Conservation (phyloP, 2,888 invertebrate genomes). For the Arenicola marina region DNA sequence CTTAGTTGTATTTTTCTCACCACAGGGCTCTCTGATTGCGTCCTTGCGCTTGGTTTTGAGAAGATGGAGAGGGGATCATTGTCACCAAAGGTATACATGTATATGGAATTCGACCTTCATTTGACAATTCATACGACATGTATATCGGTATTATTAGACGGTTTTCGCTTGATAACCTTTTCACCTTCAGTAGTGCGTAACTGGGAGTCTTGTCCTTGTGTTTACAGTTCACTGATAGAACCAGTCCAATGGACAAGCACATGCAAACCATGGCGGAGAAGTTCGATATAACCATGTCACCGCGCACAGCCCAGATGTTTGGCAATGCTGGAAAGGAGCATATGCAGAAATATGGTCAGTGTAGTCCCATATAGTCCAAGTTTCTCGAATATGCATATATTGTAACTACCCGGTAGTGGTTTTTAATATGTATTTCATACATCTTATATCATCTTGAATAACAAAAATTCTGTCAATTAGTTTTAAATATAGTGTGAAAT, state of each 20-base stretch:
- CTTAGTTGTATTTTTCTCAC: too few relatives aligned
- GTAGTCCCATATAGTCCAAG: too few relatives aligned
- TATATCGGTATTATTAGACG: background rate
- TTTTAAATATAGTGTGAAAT: too few relatives aligned
- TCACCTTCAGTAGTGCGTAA: too few relatives aligned
- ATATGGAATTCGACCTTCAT: background rate
- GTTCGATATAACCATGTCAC: constrained; percentile 80
- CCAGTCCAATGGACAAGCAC: constrained; percentile 75
- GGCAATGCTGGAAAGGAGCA: constrained; percentile 96
- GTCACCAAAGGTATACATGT: constrained; percentile 68
- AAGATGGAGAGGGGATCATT: constrained; percentile 96
- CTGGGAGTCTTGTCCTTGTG: constrained; percentile 4
- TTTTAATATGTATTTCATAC: too few relatives aligned
- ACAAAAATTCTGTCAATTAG: too few relatives aligned
- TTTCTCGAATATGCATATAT: too few relatives aligned
- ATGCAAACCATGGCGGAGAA: constrained; percentile 82
- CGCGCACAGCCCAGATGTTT: constrained; percentile 93
- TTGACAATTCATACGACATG: background rate
- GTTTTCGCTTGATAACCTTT: too few relatives aligned
- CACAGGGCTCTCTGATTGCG: constrained; percentile 76
- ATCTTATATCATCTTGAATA: too few relatives aligned
- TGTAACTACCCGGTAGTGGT: too few relatives aligned
- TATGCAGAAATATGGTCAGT: constrained; percentile 83
- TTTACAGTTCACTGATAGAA: constrained; percentile 61
- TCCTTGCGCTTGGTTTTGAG: constrained; percentile 94